phyloP scores from a whole-genome alignment of 2,113 vertebrate genomes.

The Calyptomena viridis region DNA sequence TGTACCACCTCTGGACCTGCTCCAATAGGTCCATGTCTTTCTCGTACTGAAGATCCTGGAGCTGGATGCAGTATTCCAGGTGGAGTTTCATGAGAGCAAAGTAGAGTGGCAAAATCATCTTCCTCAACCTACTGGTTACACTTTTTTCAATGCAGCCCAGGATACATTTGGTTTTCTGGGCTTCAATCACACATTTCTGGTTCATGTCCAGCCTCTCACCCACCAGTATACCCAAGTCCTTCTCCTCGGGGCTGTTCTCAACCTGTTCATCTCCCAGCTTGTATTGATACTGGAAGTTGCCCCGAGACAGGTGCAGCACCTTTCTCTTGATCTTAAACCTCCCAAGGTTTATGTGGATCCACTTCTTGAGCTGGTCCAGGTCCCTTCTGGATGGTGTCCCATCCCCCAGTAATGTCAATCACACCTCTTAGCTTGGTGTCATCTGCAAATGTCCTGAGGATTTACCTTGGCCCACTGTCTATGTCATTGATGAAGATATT shows the following conservation, averaged over 20 bases:
- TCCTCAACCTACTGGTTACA: background rate
- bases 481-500: background rate
- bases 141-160: background rate
- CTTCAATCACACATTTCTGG: background rate
- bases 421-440: background rate
- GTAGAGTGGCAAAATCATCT: background rate
- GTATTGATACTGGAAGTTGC: no score
- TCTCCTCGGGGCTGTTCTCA: no score
- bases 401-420: background rate
- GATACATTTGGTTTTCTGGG: background rate
- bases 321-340: no score
- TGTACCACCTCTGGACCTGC: background rate
- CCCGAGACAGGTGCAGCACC: no score
- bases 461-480: background rate
- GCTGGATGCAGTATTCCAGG: background rate
- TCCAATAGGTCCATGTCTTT: background rate
- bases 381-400: background rate
- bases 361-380: background rate
- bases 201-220: no score
- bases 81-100: background rate
- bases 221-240: background rate
- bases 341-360: no score
- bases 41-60: background rate
- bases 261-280: no score
- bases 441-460: background rate